Percentiles rank a stretch among this genome's conserved stretches.
Conservation (phyloP, 2,888 invertebrate species). For the Dexiosoma caninum region DNA sequence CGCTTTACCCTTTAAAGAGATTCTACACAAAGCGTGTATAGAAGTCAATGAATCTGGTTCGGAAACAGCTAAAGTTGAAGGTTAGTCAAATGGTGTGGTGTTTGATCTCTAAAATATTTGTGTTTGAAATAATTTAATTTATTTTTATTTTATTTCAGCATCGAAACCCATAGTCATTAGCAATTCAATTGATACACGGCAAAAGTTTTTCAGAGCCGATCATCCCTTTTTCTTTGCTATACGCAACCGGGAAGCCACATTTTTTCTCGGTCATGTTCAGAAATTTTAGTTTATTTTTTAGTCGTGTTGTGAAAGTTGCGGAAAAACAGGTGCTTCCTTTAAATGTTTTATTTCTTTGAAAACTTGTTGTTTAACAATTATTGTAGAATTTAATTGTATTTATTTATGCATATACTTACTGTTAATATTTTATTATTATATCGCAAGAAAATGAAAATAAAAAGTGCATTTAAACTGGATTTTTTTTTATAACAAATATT, state of each 20-base stretch:
- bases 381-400: slow-evolving; percentile 2
- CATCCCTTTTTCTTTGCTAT: slow-evolving; percentile 75
- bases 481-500: slow-evolving; percentile 62
- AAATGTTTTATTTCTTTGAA: not conserved
- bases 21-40: slow-evolving; percentile 90
- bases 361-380: not conserved
- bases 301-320: not conserved
- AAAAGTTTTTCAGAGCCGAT: slow-evolving; percentile 74
- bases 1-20: slow-evolving; percentile 80
- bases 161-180: slow-evolving; percentile 74
- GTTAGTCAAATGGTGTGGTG: slow-evolving; percentile 75
- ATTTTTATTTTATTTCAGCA: slow-evolving; percentile 61
- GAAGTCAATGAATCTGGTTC: slow-evolving; percentile 93
- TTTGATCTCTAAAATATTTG: not conserved
- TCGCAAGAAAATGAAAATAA: slow-evolving; percentile 9
- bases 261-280: slow-evolving; percentile 72
- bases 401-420: slow-evolving; percentile 15
- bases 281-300: slow-evolving; percentile 67
- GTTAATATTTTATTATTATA: not conserved
- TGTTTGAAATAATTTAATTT: not conserved
- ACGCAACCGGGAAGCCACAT: slow-evolving; percentile 69
- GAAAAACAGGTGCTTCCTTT: slow-evolving; percentile 25
- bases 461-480: slow-evolving; percentile 43
- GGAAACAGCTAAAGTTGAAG: slow-evolving; percentile 81
- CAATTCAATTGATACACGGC: slow-evolving; percentile 70